Evolutionary conservation across 2,888 invertebrate species (phyloP), one percentile per base, ranked within the genome.

Genomic region (Drosophila tripunctata): DNA sequence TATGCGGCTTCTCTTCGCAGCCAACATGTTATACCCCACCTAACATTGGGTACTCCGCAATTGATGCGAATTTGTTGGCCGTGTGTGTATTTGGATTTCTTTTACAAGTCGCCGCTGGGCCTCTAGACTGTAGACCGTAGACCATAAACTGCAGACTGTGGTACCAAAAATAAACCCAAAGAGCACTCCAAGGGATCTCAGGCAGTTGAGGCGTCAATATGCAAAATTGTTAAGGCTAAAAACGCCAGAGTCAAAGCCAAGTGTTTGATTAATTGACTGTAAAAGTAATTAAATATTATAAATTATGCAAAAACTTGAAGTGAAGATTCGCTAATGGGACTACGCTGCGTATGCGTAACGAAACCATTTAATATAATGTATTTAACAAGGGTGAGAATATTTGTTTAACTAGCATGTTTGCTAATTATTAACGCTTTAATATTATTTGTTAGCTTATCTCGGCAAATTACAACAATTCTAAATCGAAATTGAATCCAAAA

Each of bases 261-360:
- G 63, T 71, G 63, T 67, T 82, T 85, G 85, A 81, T 81, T 75
- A 82, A 81, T 81, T 66, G 63, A 50, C 58, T 52, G 35, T 40
- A 47, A 66, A 62, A 78, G 63, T 57, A 65, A 85, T 85, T 77
- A 85, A 77, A 64, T 77, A 72, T 64, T 54, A 56, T 79, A 82
- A 85, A 66, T 67, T 73, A 78, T 77, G 62, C 72, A 69, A 72
- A 66, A 75, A n/a, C n/a, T 27, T 68, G 70, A 43, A 19, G 47
- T 57, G 33, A 41, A 60, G 47, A 30, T 43, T 45, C 36, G 48
- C 58, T 65, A 60, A 73, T 72, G 65, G 65, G 52, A 43, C 61
- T 24, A 62, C 17, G 40, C 27, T 48, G 54, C 75, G 66, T 69
- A 69, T 69, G 66, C 70, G 61, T 70, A 66, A 74, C 57, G 61